Evolutionary conservation across 2,888 invertebrate genomes (phyloP).

Genomic region (Aleiodes testaceus): DNA sequence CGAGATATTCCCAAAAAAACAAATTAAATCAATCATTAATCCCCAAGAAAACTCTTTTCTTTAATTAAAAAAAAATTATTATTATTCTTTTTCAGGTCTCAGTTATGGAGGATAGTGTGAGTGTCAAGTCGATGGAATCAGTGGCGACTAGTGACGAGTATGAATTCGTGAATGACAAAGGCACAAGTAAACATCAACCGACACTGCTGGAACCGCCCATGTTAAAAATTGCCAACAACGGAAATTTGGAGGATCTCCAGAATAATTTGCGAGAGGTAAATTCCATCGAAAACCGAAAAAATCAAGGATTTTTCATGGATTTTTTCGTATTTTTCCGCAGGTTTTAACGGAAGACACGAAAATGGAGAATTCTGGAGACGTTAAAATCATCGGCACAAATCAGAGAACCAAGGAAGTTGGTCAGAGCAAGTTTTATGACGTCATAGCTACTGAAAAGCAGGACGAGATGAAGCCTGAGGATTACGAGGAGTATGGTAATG

Average conservation of each 20-base stretch:
- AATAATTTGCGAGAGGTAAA: constrained; percentile 77
- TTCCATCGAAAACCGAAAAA: background rate
- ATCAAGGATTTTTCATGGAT: background rate
- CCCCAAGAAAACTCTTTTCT: background rate
- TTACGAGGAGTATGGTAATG: constrained; percentile 83
- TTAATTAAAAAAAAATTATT: too few relatives aligned
- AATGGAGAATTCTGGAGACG: constrained; percentile 64
- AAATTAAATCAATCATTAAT: too few relatives aligned
- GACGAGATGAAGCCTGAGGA: constrained; percentile 87
- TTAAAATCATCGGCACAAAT: constrained; percentile 60
- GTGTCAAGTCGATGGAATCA: constrained; percentile 81
- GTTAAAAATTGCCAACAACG: constrained; percentile 78
- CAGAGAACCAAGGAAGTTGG: constrained; percentile 73
- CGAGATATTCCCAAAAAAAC: too few relatives aligned
- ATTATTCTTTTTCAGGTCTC: constrained; percentile 54
- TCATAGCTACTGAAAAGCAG: constrained; percentile 79
- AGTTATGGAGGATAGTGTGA: constrained; percentile 80
- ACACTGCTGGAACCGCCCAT: constrained; percentile 74
- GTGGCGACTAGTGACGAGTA: constrained; percentile 81
- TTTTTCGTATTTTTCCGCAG: constrained; percentile 48
- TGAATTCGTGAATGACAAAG: constrained; percentile 78
- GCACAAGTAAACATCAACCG: constrained; percentile 66
- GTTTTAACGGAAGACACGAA: constrained; percentile 70
- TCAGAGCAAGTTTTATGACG: constrained; percentile 75
- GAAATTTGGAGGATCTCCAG: constrained; percentile 78